Evolutionary conservation across 2,113 vertebrate genomes (phyloP), one percentile per base, ranked within the genome.

Genomic region (Okapia johnstoni): DNA sequence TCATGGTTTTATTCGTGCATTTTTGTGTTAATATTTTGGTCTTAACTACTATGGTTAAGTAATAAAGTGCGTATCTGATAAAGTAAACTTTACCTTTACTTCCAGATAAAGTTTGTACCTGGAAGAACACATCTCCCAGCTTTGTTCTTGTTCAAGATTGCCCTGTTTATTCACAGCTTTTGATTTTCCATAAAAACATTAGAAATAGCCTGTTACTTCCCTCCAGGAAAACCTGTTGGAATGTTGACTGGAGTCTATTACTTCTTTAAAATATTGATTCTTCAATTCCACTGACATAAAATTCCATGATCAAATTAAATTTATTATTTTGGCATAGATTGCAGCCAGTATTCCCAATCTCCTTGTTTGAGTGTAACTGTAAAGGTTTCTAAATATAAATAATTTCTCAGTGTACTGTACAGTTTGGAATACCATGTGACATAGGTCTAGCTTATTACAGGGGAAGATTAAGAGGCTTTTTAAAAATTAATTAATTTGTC

Each of bases 161-260:
- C 6, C 40, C 54, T 91, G 6, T 26, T 88, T 96, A 63, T 91
- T 90, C 58, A 81, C 33, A 7, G 66, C 14, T 60, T 92, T 95
- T 96, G 85, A 85, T 85, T 97, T 96, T 73, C n/a, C 26, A 50
- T 80, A 58, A 96, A 94, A 91, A 52, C 25, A 12, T 79, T 76
- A 88, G 25, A 63, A 77, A 93, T 40, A 61, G 19, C 23, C 77
- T 95, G 36, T 43, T 43, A 87, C 54, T 79, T 85, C 81, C 25
- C 26, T 77, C 12, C 10, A 86, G 26, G 73, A 76, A 96, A 96
- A 66, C 2, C 60, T 85, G n/a, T 63, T 40, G 52, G 46, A 94
- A 55, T 81, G 85, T 83, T 88, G 14, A 85, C 14, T 90, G 52
- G 3, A 73, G 6, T 93, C n/a, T 83, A 60, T 25, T 36, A 36